Evolutionary conservation across 2,888 invertebrate species (phyloP).

Genomic region (Criorhina ranunculi): DNA sequence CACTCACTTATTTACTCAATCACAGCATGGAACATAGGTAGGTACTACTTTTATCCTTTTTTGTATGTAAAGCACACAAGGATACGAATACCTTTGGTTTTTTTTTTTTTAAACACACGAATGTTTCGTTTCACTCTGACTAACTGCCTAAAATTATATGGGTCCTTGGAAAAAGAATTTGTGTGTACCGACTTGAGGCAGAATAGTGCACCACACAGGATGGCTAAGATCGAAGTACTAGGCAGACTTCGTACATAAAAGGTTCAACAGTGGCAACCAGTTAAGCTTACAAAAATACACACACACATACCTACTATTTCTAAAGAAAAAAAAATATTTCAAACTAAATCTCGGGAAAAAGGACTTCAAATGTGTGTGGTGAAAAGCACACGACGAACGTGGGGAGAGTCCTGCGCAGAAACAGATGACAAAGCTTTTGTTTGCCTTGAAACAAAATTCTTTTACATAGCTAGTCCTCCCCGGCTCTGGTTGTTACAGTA

Average conservation of each 20-base stretch:
- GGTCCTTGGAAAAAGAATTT: background rate
- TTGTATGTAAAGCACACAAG: slow-evolving; percentile 21
- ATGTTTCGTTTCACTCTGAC: slow-evolving; percentile 72
- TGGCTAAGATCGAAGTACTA: slow-evolving; percentile 84
- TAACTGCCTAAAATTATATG: slow-evolving; percentile 19
- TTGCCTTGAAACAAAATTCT: slow-evolving; percentile 28
- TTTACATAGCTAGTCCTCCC: slow-evolving; percentile 61
- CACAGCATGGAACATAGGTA: slow-evolving; percentile 38
- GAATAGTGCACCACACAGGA: slow-evolving; percentile 82
- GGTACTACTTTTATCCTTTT: background rate
- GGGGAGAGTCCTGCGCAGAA: slow-evolving; percentile 57
- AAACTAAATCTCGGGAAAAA: background rate
- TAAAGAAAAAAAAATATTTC: slow-evolving; percentile 36
- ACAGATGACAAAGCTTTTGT: slow-evolving; percentile 16
- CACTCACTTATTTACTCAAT: slow-evolving; percentile 58
- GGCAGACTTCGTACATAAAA: slow-evolving; percentile 67
- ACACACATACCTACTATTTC: background rate
- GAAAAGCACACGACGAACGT: slow-evolving; percentile 67
- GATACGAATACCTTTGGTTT: too few species aligned
- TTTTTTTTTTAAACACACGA: slow-evolving; percentile 20
- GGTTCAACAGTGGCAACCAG: slow-evolving; percentile 40
- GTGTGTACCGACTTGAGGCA: slow-evolving; percentile 39
- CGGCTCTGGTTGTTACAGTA: slow-evolving; percentile 62
- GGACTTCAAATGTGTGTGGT: slow-evolving; percentile 60
- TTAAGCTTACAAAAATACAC: slow-evolving; percentile 38